These are phyloP conservation scores for Arion vulgaris DNA, from an alignment of 1,140 invertebrate genomes.

Conservation along the genomic window DNA sequence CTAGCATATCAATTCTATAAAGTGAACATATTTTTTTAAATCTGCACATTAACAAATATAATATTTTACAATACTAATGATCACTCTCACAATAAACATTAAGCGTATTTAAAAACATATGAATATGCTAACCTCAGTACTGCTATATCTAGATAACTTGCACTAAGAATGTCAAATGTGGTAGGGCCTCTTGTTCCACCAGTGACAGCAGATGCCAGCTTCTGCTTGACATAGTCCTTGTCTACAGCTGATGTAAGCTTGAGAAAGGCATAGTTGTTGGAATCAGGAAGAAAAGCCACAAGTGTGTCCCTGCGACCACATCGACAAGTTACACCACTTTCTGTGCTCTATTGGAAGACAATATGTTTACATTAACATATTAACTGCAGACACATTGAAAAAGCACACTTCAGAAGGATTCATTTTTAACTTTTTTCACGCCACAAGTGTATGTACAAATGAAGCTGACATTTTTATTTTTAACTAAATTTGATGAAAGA, in stretches of 20 bases:
- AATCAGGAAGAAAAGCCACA: constrained; percentile 55
- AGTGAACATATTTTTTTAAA: too few species aligned
- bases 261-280: constrained; percentile 53
- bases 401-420: too few species aligned
- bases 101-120: not conserved
- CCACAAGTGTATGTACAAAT: too few species aligned
- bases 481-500: too few species aligned
- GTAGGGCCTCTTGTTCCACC: constrained; percentile 58
- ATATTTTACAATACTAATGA: too few species aligned
- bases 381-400: too few species aligned
- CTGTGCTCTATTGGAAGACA: constrained; percentile 28
- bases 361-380: too few species aligned
- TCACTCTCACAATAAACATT: too few species aligned
- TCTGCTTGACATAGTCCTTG: constrained; percentile 66
- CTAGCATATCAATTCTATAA: too few species aligned
- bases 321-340: constrained; percentile 53
- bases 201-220: constrained; percentile 63
- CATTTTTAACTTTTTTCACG: too few species aligned
- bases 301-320: constrained; percentile 65
- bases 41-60: too few species aligned
- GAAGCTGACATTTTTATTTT: too few species aligned
- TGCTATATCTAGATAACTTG: constrained; percentile 96
- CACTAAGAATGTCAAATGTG: constrained; percentile 66
- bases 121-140: constrained; percentile 79
- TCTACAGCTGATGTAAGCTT: constrained; percentile 62